Evolutionary conservation across 2,113 vertebrate genomes (phyloP).

Genomic region (Semnopithecus entellus): DNA sequence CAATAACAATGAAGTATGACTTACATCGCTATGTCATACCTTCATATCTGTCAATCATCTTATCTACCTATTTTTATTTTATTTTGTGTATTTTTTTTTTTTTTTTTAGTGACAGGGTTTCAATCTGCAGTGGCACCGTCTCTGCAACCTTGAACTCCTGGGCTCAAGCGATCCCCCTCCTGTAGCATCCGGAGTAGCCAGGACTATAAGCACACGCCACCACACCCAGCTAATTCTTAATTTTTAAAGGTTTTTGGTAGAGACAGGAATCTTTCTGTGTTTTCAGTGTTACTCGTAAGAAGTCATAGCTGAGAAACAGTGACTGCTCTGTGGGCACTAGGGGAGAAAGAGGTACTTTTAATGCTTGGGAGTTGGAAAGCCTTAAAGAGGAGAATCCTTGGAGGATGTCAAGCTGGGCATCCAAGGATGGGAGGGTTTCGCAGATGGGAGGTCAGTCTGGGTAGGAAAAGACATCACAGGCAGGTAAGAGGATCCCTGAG

Average conservation of each 20-base stretch:
- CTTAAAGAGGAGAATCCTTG: background rate
- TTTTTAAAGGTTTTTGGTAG: background rate
- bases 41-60: too few relatives aligned
- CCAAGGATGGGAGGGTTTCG: background rate
- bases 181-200: background rate
- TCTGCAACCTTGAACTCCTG: background rate
- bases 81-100: too few relatives aligned
- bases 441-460: background rate
- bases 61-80: background rate
- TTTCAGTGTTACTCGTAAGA: background rate
- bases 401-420: background rate
- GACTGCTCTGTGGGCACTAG: background rate
- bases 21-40: fast-evolving
- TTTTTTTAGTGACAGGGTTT: too few relatives aligned
- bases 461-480: fast-evolving
- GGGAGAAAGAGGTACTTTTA: background rate
- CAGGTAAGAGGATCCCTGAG: background rate
- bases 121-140: background rate
- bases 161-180: background rate
- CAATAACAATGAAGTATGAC: too few relatives aligned
- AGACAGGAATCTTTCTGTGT: background rate
- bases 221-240: background rate
- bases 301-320: background rate
- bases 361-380: background rate
- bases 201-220: background rate